Evolutionary conservation across 2,797 vertebrate species (phyloP), one percentile per base, ranked within the genome.

Genomic region (Arctocebus calabarensis): DNA sequence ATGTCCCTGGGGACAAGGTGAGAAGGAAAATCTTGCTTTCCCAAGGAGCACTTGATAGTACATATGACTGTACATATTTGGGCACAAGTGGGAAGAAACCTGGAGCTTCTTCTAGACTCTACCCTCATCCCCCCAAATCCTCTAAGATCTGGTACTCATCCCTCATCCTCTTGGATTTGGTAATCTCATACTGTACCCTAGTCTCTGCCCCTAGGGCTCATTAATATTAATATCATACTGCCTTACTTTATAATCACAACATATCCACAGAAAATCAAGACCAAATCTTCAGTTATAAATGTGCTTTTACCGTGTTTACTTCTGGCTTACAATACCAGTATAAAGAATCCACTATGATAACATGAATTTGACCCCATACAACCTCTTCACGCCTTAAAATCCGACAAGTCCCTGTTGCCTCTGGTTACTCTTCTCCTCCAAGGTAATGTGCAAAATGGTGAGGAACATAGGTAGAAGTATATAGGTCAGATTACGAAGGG

Each of bases 221-320:
- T 61, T 48, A 84, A 43, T 70, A 84, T 43, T 25, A 88, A 68
- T 68, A 68, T 66, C 32, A 66, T 68, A 68, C 19, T 97, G 25
- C 62, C 61, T 92, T 94, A 89, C 75, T 85, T 61, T 93, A 73
- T 14, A 94, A 95, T 84, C 25, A 79, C 23, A 94, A 89, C 34
- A 94, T 75, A 93, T 61, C 95, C 55, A 94, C 52, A 89, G 89
- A 77, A 13, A 95, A 95, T 75, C 55, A 84, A 82, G 57, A 78
- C 17, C 62, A 96, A 97, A 92, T 77, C 40, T 94, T 84, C 57
- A 88, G 43, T 91, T 34, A 92, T 32, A 92, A 85, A 92, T 19
- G 32, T 89, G 22, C 29, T 94, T 96, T 96, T 82, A 94, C 82
- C 45, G 97, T 70, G 62, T 13, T 92, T 68, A 68, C 64, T 32